Evolutionary conservation across 2,888 invertebrate species (phyloP), one percentile per base, ranked within the genome.

Genomic region (Silvanus unidentatus): DNA sequence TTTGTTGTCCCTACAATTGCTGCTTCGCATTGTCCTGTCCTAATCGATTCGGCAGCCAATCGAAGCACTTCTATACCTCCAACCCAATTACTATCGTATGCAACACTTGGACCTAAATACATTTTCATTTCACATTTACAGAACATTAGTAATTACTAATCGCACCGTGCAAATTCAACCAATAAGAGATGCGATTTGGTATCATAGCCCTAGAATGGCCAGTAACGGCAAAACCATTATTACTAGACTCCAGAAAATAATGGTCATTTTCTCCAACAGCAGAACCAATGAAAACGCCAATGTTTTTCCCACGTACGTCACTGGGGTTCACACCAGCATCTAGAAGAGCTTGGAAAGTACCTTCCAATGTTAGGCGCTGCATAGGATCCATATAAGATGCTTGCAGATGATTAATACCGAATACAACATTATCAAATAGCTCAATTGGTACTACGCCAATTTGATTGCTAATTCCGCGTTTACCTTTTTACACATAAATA

Each of bases 191-290:
- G 42, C 96, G 81, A 73, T 96, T 96, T 11, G 95, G 88, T 72
- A 96, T 81, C 95, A 97, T 95, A n/a, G 93, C 90, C 49, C 93
- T 81, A 54, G 90, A 88, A 70, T 83, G 83, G 1, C 84, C 85
- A 41, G 82, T 80, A 60, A 85, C 75, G 40, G 78, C 78, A 68
- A 84, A 84, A 27, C 84, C 84, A 54, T 73, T 73, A 1, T 75
- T 70, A 39, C 62, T 70, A 39, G 54, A 77, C 67, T 73, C 79
- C 72, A 56, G 76, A 73, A 65, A 79, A 8, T 70, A 53, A 50
- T 69, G 70, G 50, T 75, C 75, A 37, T 73, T 73, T 53, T 75
- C 75, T 38, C 73, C 73, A 22, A 74, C 59, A 9, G 69, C 64
- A 1, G 74, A 73, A 3, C 70, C 72, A 56, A 72, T 70, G 42